These are phyloP conservation scores for Drosophila sulfurigaster DNA, from an alignment of 1,140 invertebrate species.

Conservation along the genomic window DNA sequence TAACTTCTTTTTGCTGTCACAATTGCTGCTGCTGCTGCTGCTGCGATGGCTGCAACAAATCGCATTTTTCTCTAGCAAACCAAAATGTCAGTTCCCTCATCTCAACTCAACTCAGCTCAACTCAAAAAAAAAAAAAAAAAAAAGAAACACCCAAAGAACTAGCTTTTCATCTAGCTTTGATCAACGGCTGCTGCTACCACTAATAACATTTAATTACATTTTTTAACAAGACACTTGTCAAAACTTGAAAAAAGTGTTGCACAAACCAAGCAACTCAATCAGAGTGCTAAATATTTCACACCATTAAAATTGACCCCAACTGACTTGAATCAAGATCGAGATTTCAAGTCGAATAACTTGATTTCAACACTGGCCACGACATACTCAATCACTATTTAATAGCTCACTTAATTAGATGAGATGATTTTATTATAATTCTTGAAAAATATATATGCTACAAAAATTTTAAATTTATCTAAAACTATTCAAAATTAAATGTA, in stretches of 20 bases:
- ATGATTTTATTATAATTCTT: too few relatives aligned
- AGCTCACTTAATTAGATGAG: too few relatives aligned
- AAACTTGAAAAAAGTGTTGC: slow-evolving; percentile 38
- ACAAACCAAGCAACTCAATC: slow-evolving; percentile 41
- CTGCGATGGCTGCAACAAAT: slow-evolving; percentile 14
- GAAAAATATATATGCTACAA: too few relatives aligned
- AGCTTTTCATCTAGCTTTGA: too few relatives aligned
- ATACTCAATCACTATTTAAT: too few relatives aligned
- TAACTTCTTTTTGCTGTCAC: slow-evolving; percentile 10
- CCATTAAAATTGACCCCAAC: slow-evolving; percentile 23
- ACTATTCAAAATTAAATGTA: too few relatives aligned
- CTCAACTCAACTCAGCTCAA: not conserved
- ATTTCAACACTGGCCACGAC: too few relatives aligned
- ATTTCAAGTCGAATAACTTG: too few relatives aligned
- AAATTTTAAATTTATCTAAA: too few relatives aligned
- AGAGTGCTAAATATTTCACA: slow-evolving; percentile 34
- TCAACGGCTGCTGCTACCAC: slow-evolving; percentile 12
- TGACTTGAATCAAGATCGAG: slow-evolving; percentile 1
- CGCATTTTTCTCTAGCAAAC: slow-evolving; percentile 21
- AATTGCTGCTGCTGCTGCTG: slow-evolving; percentile 1
- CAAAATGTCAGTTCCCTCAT: slow-evolving; percentile 23
- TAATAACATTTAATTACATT: slow-evolving; percentile 73
- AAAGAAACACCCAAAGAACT: too few relatives aligned
- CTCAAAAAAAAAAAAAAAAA: too few relatives aligned
- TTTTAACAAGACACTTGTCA: slow-evolving; percentile 71